phyloP scores from a whole-genome alignment of 2,888 invertebrate species.

The Julus scanicus region DNA sequence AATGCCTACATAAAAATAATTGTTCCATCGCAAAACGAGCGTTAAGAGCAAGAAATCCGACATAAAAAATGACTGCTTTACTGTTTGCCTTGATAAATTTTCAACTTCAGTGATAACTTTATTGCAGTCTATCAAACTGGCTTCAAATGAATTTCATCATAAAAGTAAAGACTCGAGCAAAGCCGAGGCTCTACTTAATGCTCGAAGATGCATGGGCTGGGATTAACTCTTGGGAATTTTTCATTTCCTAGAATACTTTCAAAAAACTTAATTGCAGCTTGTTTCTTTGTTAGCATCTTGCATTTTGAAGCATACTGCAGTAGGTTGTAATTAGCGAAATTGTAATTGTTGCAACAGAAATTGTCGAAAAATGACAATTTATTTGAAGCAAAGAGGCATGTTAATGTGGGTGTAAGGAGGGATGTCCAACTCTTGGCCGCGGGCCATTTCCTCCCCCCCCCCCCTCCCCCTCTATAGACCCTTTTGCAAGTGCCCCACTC shows the following conservation, averaged over 20 bases:
- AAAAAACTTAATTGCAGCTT: neutral
- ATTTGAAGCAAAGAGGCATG: too few species aligned
- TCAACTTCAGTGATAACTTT: slow-evolving; percentile 40
- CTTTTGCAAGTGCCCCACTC: too few species aligned
- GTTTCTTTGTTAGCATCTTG: neutral
- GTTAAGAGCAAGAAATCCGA: neutral
- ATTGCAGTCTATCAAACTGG: slow-evolving; percentile 29
- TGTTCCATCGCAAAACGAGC: slow-evolving; percentile 42
- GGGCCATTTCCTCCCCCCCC: too few species aligned
- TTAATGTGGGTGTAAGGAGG: too few species aligned
- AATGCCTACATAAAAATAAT: slow-evolving; percentile 23
- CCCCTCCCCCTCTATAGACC: too few species aligned
- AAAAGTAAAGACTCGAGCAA: neutral
- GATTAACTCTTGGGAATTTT: slow-evolving; percentile 5
- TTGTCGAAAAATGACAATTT: too few species aligned
- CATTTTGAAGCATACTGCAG: too few species aligned
- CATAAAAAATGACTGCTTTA: slow-evolving; percentile 3
- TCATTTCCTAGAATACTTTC: neutral
- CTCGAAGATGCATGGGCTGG: neutral
- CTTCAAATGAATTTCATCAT: slow-evolving; percentile 31
- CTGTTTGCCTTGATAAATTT: slow-evolving; percentile 12
- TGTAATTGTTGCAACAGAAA: too few species aligned
- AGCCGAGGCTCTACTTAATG: slow-evolving; percentile 7
- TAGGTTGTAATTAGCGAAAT: too few species aligned
- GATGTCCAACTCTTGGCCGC: too few species aligned